Evolutionary conservation across 2,797 vertebrate species (phyloP), one percentile per base, ranked within the genome.

Genomic region (Acanthurus leucopareius): DNA sequence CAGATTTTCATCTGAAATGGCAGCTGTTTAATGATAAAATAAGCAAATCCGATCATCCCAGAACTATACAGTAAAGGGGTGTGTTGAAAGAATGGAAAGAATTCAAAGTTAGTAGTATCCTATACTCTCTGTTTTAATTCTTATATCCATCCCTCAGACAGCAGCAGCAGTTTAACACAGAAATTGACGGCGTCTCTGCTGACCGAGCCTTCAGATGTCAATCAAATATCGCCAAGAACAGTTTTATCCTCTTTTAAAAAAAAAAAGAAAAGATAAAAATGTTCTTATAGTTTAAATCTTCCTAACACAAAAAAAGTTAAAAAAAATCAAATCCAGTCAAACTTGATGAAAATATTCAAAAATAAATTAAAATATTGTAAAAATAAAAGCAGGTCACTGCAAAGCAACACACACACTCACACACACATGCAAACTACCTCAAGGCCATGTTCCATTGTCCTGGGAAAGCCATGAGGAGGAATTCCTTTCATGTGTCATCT

Each of bases 401-500:
- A 19, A 48, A 69, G 20, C 11, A 32, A 75, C 8, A 53, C 59
- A 45, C 56, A 35, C 66, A 63, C 52, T 35, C 28, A 58, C 49
- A 52, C 63, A 73, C 45, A 64, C 51, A 62, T 19, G 65, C 61
- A 25, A 13, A 44, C 57, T 61, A 87, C 85, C 88, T 92, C 78
- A 90, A 87, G 90, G 90, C 88, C 78, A 91, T 85, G 70, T 82
- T 77, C 75, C 78, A 92, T 92, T 92, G 91, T 94, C 89, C 89
- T 90, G 88, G 79, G 83, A 86, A 84, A 91, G 86, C 86, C 83
- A 83, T 35, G 85, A 88, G 74, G 76, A 92, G 84, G 86, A 87
- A 89, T 86, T 81, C 85, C 89, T 93, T 92, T 92, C 86, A 91
- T 91, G 87, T 91, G 89, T 91, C 89, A 86, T 87, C 88, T 91